Base-by-base conservation (phyloP, 1,140 invertebrate genomes). In the Zaprionus davidi region DNA sequence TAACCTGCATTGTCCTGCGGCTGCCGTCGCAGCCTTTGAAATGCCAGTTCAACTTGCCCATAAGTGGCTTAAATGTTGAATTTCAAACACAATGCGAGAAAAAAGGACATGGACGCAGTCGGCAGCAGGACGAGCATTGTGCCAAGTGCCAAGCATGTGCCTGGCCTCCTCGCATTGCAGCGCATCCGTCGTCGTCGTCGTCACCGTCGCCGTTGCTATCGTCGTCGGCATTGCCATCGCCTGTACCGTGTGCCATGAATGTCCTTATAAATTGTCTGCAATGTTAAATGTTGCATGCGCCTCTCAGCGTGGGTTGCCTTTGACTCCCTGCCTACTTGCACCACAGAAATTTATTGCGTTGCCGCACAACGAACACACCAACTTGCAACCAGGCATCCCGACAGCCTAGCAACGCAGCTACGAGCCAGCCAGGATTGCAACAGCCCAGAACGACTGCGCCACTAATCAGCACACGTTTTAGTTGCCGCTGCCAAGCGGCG, bases 51-150 rank as follows among this genome's bases (percentile, higher is more conserved):
- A 81, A 84, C 81, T 87, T 84, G 84, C 68, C 84, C 78, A 81
- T 88, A 87, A 87, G 85, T 87, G 84, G 84, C 84, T 88, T 87
- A 87, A 87, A 87, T 87, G 84, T 87, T 87, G 84, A 87, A 88
- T 88, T 87, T 80, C 78, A 87, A 81, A 84, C 77, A 87, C 84
- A 87, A 87, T 88, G 81, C 80, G 62, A 78, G 67, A 49, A 59
- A 77, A 84, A 71, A 66, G 76, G 68, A 63, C 77, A 70, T 80
- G 64, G 60, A 17, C 44, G 17, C 24, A 26, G 51, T 57, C 66
- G 58, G 55, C 65, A 67, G 71, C 80, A 85, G 82, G 65, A 80
- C 59, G 69, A 77, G 70, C 77, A 82, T 87, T 86, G 79, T 86
- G 60, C 77, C 81, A 72, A 84, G 82, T 84, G 84, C 63, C 84